These are phyloP conservation scores for Rhodeus uyekii DNA, from an alignment of 2,797 vertebrate genomes.

Conservation along the genomic window DNA sequence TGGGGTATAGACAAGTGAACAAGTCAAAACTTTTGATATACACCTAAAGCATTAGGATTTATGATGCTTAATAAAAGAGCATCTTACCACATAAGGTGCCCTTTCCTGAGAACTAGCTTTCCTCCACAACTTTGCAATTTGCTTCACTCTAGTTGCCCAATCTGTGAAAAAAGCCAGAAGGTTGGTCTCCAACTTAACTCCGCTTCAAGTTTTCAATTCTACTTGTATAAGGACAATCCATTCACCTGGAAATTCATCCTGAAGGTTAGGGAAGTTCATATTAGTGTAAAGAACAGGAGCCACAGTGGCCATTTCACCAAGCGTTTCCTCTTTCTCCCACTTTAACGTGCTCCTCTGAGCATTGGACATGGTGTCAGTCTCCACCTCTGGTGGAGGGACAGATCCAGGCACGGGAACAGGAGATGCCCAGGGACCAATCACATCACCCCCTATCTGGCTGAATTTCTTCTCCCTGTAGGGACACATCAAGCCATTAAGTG, in stretches of 20 bases:
- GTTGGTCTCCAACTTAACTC: constrained; percentile 10
- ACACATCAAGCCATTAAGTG: constrained; percentile 3
- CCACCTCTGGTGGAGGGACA: constrained; percentile 59
- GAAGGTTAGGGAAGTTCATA: constrained; percentile 90
- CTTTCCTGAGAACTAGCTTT: constrained; percentile 97
- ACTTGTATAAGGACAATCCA: neutral
- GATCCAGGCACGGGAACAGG: constrained; percentile 12
- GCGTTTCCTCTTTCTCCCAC: constrained; percentile 96
- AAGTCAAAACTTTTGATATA: neutral
- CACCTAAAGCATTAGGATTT: neutral
- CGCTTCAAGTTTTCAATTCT: neutral
- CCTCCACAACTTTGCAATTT: constrained; percentile 97
- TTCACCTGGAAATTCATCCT: constrained; percentile 88
- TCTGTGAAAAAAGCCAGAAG: constrained; percentile 72
- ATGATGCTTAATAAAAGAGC: neutral
- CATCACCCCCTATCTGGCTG: constrained; percentile 75
- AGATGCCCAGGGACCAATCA: constrained; percentile 72
- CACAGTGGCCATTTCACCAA: constrained; percentile 94
- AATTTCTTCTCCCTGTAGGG: constrained; percentile 82
- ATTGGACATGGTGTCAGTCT: constrained; percentile 86
- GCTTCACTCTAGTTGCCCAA: constrained; percentile 94
- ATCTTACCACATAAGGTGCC: constrained; percentile 92
- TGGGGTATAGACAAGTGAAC: constrained; percentile 2
- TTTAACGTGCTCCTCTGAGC: constrained; percentile 92
- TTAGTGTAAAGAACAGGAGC: constrained; percentile 97